Evolutionary conservation across 1,140 invertebrate species (phyloP).

Genomic region (Habropoda laboriosa): DNA sequence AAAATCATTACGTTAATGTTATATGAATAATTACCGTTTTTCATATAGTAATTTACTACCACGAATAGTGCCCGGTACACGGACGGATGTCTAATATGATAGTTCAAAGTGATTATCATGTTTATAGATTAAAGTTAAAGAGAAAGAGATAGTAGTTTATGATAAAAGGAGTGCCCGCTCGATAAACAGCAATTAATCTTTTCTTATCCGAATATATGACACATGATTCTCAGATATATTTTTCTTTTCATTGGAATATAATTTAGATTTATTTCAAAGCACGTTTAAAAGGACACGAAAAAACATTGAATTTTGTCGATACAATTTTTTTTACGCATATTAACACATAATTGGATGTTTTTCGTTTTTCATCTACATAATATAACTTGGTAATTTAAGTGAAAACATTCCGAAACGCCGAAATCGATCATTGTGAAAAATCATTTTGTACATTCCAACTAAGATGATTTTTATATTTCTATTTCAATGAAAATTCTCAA

Average conservation of each 20-base stretch:
- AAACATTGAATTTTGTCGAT: constrained; percentile 29
- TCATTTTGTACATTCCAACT: not conserved
- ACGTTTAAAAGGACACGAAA: constrained; percentile 26
- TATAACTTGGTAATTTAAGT: not conserved
- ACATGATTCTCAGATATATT: constrained; percentile 11
- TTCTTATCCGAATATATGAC: not conserved
- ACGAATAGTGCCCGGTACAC: constrained; percentile 62
- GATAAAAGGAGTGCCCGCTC: constrained; percentile 53
- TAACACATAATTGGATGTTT: not conserved
- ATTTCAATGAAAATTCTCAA: constrained; percentile 23
- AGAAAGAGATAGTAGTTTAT: constrained; percentile 54
- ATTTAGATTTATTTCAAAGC: constrained; percentile 43
- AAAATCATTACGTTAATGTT: constrained; percentile 38
- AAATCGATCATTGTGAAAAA: constrained; percentile 8
- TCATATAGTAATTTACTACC: constrained; percentile 43
- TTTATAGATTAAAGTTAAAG: constrained; percentile 49
- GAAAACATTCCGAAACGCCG: constrained; percentile 10
- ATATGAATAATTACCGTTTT: constrained; percentile 35
- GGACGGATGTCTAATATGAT: constrained; percentile 66
- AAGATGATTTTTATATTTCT: not conserved
- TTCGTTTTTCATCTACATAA: not conserved
- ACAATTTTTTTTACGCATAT: constrained; percentile 28
- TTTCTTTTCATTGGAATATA: constrained; percentile 8
- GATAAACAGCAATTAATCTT: constrained; percentile 59
- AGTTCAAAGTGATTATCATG: constrained; percentile 55